Evolutionary conservation across 2,888 invertebrate species (phyloP).

Genomic region (Eupeodes luniger): DNA sequence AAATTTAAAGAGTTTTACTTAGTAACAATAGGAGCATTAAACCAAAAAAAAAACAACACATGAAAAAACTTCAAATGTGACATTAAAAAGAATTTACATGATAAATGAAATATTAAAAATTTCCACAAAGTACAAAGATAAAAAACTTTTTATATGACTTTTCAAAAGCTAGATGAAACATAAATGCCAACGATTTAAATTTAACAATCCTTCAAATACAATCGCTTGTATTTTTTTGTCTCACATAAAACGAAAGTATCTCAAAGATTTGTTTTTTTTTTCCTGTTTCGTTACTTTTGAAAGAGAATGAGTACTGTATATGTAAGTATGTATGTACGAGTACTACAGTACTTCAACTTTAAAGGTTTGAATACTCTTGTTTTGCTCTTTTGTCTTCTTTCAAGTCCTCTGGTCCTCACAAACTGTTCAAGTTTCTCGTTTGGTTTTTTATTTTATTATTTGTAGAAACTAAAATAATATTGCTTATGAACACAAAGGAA

Average conservation of each 20-base stretch:
- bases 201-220: conserved; percentile 6
- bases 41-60: background rate
- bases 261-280: background rate
- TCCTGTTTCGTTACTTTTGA: background rate
- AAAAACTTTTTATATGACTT: background rate
- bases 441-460: background rate
- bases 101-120: background rate
- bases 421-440: background rate
- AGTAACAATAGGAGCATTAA: background rate
- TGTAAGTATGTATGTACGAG: too few species aligned
- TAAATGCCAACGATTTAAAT: conserved; percentile 11
- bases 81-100: background rate
- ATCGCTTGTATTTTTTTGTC: background rate
- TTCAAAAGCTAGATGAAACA: conserved; percentile 6
- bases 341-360: background rate
- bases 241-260: background rate
- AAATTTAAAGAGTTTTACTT: background rate
- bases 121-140: background rate
- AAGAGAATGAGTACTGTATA: background rate
- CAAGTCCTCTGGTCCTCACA: background rate
- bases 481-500: conserved; percentile 19
- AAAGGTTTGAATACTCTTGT: background rate
- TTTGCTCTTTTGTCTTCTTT: background rate
- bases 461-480: background rate
- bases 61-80: background rate